Base-by-base conservation (phyloP, 2,888 invertebrate species). In the Trileptium ribeirensis region DNA sequence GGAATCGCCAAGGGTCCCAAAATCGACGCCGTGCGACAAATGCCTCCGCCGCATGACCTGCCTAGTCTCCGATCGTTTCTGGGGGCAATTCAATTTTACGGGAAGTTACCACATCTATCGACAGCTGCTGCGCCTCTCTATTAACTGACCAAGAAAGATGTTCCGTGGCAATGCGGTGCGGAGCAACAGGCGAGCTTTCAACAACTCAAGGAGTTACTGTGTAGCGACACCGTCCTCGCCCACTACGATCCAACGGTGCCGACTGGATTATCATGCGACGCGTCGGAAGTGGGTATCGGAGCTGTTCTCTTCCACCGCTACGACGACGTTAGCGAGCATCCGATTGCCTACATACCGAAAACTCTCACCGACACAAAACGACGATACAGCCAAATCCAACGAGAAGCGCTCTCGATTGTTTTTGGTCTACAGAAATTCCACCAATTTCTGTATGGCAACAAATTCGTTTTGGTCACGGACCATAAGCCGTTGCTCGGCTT, bases 401-500 rank as follows among this genome's bases (percentile, higher is more conserved):
- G 83, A 81, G 86, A 87, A 85, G 87, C 89, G 15, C 83, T 88
- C 51, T 82, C 87, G 15, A 83, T 89, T 1, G 86, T 89, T 1
- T 90, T 87, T 82, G 88, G 87, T 0, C 85, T 89, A 0, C 86
- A 86, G 38, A n/a, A 86, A 82, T 89, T 89, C 84, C 87, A 88
- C 67, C 84, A 87, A 40, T 89, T 88, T 83, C 77, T 89, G 0
- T 88, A 84, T 82, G 89, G 88, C 1, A 83, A 86, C 39, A 85
- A 86, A 38, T 90, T 90, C 82, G 87, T 87, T 1, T 83, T 90
- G 24, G 67, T 86, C 3, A 89, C 89, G 0, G 89, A 89, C 83
- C 88, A 89, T 82, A 86, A 89, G 80, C 88, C 89, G 0, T 82
- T 90, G 3, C 87, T 82, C 0, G 80, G 79, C 1, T 83, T 87